Evolutionary conservation across 2,113 vertebrate species (phyloP).

Genomic region (Oncorhynchus masou): DNA sequence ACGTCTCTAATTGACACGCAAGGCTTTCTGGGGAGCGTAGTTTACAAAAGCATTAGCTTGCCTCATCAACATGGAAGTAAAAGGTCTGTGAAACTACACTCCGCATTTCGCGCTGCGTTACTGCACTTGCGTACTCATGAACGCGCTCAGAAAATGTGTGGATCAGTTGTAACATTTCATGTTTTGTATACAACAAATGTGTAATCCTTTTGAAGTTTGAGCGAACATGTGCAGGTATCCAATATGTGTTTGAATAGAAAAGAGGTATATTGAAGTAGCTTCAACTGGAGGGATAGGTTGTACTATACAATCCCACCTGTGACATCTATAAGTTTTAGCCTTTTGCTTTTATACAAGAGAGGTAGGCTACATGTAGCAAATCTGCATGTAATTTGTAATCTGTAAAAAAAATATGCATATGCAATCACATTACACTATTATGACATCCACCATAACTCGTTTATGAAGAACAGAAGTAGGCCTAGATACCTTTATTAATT

Average conservation of each 20-base stretch:
- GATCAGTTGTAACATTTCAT: not conserved
- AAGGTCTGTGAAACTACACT: constrained; percentile 60
- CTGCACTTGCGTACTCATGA: constrained; percentile 51
- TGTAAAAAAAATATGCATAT: not conserved
- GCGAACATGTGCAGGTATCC: not conserved
- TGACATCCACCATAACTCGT: not conserved
- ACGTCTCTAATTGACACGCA: constrained; percentile 74
- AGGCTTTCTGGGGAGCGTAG: constrained; percentile 64
- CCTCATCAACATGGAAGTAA: not conserved
- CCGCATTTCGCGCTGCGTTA: constrained; percentile 58
- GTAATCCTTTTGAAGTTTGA: not conserved
- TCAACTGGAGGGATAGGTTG: no score
- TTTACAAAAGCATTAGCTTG: constrained; percentile 9
- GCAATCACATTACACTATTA: not conserved
- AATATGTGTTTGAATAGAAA: not conserved
- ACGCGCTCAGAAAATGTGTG: constrained; percentile 47
- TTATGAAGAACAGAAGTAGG: not conserved
- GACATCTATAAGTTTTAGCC: not conserved
- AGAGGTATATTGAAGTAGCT: no score
- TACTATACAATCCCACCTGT: not conserved
- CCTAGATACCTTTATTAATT: not conserved
- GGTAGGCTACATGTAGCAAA: not conserved
- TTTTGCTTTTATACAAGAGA: not conserved
- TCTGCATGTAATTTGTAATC: not conserved
- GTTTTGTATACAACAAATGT: not conserved